Conservation (phyloP, 2,888 invertebrate species). For the Watsonalla cultraria region DNA sequence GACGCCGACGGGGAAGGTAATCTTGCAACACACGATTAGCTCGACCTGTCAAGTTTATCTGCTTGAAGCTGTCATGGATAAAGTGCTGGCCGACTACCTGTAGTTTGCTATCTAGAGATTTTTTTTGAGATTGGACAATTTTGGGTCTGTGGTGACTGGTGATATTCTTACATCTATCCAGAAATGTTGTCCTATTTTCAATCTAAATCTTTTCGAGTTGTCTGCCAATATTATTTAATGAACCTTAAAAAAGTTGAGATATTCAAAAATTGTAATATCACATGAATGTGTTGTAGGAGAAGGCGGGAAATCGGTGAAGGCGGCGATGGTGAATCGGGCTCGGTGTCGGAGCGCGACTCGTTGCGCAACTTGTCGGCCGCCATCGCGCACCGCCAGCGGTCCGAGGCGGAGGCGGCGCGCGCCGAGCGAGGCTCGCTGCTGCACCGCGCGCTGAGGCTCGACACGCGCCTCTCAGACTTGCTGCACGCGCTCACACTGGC, state of each 20-base stretch:
- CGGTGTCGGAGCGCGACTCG: slow-evolving; percentile 80
- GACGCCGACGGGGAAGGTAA: slow-evolving; percentile 43
- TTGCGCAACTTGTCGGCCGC: slow-evolving; percentile 88
- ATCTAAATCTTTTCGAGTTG: too few species aligned
- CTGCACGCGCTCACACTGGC: slow-evolving; percentile 87
- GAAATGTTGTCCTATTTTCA: too few species aligned
- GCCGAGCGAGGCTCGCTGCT: slow-evolving; percentile 52
- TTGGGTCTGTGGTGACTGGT: too few species aligned
- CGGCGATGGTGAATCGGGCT: slow-evolving; percentile 41
- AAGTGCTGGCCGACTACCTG: too few species aligned
- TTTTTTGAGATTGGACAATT: too few species aligned
- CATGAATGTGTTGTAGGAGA: background rate
- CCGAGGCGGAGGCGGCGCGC: slow-evolving; percentile 73
- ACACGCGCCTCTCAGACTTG: slow-evolving; percentile 85
- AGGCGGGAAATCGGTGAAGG: background rate
- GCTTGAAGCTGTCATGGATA: too few species aligned
- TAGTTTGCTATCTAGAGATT: too few species aligned
- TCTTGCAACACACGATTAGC: background rate
- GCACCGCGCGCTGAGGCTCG: slow-evolving; percentile 57
- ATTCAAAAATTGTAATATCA: too few species aligned
- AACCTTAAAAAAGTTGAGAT: too few species aligned
- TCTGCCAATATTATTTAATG: too few species aligned
- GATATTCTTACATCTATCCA: too few species aligned
- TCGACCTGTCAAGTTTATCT: too few species aligned
- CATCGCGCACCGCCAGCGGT: slow-evolving; percentile 84